Base-by-base conservation (phyloP, 2,888 invertebrate genomes). In the Microplitis manilae region DNA sequence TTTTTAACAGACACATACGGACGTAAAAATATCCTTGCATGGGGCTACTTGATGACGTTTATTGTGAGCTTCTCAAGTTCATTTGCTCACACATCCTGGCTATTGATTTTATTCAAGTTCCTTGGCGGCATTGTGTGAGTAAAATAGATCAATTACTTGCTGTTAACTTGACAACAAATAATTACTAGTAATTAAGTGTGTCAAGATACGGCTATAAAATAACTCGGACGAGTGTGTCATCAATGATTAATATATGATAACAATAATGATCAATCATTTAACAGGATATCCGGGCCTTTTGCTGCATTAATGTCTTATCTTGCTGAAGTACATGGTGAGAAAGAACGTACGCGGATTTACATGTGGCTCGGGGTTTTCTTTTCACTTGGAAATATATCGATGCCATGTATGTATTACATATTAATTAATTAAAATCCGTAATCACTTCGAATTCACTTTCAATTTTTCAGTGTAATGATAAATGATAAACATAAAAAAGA, bases 381-480 rank as follows among this genome's bases (percentile, higher is more conserved):
- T 74, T 88, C 89, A 0, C 81, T 88, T 13, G 89, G 87, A 67
- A 86, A 88, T 75, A 89, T 89, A 79, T 87, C 86, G 5, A 89
- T 95, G 78, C 94, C 95, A 6, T 91, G 94, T 94, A 87, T 90
- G 89, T 72, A 70, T 69, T 8, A 38, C 5, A 67, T 9, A 13
- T 9, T 5, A 9, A 13, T 50, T n/a, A n/a, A n/a, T n/a, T 20
- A 20, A 20, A 20, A 20, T 20, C 2, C 20, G 20, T 1, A 20
- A 20, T 20, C 20, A 20, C 20, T 20, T 20, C 20, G 20, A 20
- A 20, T 0, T 20, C 20, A 20, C 1, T 1, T 2, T 2, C 20
- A 20, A 20, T 20, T 20, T 20, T 20, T 20, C 20, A 20, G 20
- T 20, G 20, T 20, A 20, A 20, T 2, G 20, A 20, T 20, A 20